Conservation (phyloP, 2,113 vertebrate species). For the Panthera leo region DNA sequence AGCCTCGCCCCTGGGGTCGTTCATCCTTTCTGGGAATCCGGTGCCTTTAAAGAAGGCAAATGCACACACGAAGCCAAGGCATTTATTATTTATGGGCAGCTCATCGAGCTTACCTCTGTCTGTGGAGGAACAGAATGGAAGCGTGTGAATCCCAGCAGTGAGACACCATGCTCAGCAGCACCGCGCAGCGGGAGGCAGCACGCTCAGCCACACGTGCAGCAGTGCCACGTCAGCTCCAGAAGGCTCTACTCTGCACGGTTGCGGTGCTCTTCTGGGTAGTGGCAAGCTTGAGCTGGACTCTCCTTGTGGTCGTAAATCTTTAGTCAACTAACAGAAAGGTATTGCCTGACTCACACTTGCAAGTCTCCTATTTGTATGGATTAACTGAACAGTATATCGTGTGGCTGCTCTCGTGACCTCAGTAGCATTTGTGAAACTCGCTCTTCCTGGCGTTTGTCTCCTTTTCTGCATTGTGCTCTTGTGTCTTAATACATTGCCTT, state of each 20-base stretch:
- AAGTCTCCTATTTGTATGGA: neutral
- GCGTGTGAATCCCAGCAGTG: fast-evolving
- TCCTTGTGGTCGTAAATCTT: neutral
- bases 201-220: fast-evolving
- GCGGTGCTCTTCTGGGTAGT: neutral
- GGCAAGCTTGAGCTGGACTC: neutral
- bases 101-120: neutral
- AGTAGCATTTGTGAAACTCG: neutral
- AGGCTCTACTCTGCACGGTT: fast-evolving
- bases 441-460: neutral
- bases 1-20: neutral
- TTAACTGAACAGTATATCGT: neutral
- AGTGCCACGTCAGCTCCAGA: neutral
- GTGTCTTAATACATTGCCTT: neutral
- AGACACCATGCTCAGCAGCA: neutral
- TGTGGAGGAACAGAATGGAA: neutral
- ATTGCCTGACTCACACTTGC: neutral
- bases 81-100: slow-evolving; percentile 32
- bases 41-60: neutral
- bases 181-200: neutral
- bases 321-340: neutral
- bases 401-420: neutral
- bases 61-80: neutral
- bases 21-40: neutral
- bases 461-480: neutral